Percentiles rank a stretch among this genome's conserved stretches.
These are phyloP conservation scores for Petrocephalus microphthalmus DNA, from an alignment of 2,113 vertebrate genomes.

Conservation along the genomic window DNA sequence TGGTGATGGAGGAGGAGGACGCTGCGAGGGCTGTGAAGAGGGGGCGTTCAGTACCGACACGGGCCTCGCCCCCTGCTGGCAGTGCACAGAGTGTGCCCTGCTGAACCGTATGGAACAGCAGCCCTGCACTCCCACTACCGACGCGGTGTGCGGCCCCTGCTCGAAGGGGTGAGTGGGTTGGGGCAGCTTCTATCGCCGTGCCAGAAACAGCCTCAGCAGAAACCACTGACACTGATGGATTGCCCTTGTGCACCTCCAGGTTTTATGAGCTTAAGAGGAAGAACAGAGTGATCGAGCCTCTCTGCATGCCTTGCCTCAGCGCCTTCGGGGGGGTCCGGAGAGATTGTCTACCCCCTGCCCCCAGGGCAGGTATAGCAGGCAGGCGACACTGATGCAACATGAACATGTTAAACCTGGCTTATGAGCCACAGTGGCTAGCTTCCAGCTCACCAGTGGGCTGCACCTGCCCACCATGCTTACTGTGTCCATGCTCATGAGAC, in stretches of 20 bases:
- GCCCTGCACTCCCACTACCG: constrained; percentile 25
- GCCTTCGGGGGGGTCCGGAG: constrained; percentile 28
- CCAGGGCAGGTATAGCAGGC: constrained; percentile 26
- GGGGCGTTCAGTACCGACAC: constrained; percentile 41
- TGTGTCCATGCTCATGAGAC: background rate
- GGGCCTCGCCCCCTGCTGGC: constrained; percentile 43
- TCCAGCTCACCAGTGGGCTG: background rate
- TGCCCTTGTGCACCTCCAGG: constrained; percentile 29
- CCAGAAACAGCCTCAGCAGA: background rate
- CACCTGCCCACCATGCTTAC: background rate
- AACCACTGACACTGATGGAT: background rate
- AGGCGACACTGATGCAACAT: background rate
- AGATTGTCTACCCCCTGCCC: constrained; percentile 36
- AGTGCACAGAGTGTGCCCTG: constrained; percentile 44
- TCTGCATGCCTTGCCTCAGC: constrained; percentile 42
- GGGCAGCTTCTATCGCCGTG: background rate
- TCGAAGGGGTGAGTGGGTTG: constrained; percentile 24
- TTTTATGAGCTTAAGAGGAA: constrained; percentile 48
- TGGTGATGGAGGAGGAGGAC: constrained; percentile 41
- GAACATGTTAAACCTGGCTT: background rate
- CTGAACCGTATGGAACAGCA: constrained; percentile 41
- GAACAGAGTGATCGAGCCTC: constrained; percentile 39
- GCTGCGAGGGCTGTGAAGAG: constrained; percentile 38
- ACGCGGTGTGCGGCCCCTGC: constrained; percentile 44
- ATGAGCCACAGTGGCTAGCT: background rate